phyloP scores from a whole-genome alignment of 1,140 invertebrate species.

The Drosophila paulistorum region DNA sequence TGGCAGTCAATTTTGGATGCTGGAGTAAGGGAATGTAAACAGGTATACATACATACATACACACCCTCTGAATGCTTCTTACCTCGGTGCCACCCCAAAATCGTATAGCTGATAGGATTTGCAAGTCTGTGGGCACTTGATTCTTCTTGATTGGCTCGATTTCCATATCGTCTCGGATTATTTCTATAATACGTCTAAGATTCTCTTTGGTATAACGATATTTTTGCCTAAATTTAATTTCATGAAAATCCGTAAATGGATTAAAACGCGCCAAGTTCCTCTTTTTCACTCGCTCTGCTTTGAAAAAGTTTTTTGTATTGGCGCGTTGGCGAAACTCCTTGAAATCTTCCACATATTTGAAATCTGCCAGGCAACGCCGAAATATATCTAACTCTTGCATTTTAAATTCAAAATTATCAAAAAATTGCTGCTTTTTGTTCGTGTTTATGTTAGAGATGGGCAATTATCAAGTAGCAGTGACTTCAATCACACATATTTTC shows the following conservation, averaged over 20 bases:
- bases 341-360: conserved; percentile 54
- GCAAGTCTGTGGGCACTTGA: conserved; percentile 71
- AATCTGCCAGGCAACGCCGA: conserved; percentile 44
- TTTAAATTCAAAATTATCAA: background rate
- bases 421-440: too few relatives aligned
- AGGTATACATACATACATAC: conserved; percentile 33
- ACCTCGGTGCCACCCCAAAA: conserved; percentile 73
- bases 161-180: conserved; percentile 72
- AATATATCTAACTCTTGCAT: conserved; percentile 60
- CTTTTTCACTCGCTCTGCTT: conserved; percentile 16
- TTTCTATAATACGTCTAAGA: conserved; percentile 67
- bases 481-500: too few relatives aligned
- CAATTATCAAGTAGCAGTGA: too few relatives aligned
- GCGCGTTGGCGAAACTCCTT: conserved; percentile 15
- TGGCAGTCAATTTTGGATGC: conserved; percentile 66
- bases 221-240: conserved; percentile 64
- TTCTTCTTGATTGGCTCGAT: conserved; percentile 55
- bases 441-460: too few relatives aligned
- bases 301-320: background rate
- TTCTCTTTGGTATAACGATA: conserved; percentile 75
- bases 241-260: conserved; percentile 62
- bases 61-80: conserved; percentile 8
- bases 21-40: conserved; percentile 19
- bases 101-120: conserved; percentile 66
- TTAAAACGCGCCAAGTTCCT: conserved; percentile 51